Evolutionary conservation across 2,113 vertebrate genomes (phyloP).

Genomic region (Eulemur macaco): DNA sequence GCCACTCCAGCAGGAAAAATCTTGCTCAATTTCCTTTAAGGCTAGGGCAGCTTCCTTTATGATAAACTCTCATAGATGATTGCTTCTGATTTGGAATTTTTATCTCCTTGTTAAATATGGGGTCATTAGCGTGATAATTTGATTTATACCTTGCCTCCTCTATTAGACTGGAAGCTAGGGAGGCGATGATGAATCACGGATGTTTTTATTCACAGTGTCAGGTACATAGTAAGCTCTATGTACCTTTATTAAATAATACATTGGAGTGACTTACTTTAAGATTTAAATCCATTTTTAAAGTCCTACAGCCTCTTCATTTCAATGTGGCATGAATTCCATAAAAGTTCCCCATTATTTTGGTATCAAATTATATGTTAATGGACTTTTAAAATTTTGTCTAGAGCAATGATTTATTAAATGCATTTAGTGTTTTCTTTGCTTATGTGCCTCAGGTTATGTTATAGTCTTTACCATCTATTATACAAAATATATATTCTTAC

Average conservation of each 20-base stretch:
- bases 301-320: not conserved
- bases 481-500: not conserved
- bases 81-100: not conserved
- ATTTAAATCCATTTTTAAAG: conserved; percentile 30
- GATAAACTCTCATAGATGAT: not conserved
- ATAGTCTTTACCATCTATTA: not conserved
- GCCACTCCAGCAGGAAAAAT: not conserved
- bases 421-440: not conserved
- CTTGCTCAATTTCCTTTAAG: not conserved
- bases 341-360: not conserved
- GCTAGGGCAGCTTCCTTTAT: not conserved
- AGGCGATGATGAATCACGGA: not conserved
- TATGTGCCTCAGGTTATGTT: not conserved
- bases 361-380: not conserved
- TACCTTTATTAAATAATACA: conserved; percentile 18
- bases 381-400: not conserved
- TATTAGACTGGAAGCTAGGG: not conserved
- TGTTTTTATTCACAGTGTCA: not conserved
- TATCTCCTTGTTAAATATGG: not conserved
- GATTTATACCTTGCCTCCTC: not conserved
- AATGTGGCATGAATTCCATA: not conserved
- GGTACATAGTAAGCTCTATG: not conserved
- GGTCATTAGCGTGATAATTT: not conserved
- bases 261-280: not conserved
- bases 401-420: not conserved